These are phyloP conservation scores for Doris montereyensis DNA, from an alignment of 2,888 invertebrate genomes.

Conservation along the genomic window DNA sequence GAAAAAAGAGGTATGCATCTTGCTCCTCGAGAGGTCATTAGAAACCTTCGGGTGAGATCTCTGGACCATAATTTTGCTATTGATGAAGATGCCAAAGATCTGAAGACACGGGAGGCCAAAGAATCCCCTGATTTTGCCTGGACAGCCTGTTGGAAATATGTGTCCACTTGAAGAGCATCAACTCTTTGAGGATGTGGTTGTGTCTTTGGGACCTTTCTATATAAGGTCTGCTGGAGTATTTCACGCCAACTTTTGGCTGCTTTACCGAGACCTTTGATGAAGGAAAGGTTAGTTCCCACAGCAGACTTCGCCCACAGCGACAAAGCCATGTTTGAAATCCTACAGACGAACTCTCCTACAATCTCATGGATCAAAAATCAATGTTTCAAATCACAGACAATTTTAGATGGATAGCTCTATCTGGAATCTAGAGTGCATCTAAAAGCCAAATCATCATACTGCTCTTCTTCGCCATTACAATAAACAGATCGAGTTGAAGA, in stretches of 20 bases:
- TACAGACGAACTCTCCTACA: no score
- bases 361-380: no score
- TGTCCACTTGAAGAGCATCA: not conserved
- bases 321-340: no score
- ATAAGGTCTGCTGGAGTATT: slow-evolving; percentile 8
- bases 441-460: no score
- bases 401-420: no score
- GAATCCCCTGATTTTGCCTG: not conserved
- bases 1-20: slow-evolving; percentile 51
- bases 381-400: no score
- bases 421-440: no score
- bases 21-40: slow-evolving; percentile 35
- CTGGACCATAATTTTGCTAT: slow-evolving; percentile 15
- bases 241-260: slow-evolving; percentile 35
- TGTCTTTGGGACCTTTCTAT: slow-evolving; percentile 4
- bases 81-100: slow-evolving; percentile 27
- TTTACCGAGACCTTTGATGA: slow-evolving; percentile 29
- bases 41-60: not conserved
- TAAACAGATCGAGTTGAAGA: no score
- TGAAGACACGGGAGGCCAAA: slow-evolving; percentile 23
- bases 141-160: not conserved
- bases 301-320: slow-evolving; percentile 33
- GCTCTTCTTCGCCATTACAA: no score
- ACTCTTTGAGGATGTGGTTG: not conserved
- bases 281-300: slow-evolving; percentile 31